phyloP scores from a whole-genome alignment of 2,113 vertebrate species.

The Pachycephala philippinensis region DNA sequence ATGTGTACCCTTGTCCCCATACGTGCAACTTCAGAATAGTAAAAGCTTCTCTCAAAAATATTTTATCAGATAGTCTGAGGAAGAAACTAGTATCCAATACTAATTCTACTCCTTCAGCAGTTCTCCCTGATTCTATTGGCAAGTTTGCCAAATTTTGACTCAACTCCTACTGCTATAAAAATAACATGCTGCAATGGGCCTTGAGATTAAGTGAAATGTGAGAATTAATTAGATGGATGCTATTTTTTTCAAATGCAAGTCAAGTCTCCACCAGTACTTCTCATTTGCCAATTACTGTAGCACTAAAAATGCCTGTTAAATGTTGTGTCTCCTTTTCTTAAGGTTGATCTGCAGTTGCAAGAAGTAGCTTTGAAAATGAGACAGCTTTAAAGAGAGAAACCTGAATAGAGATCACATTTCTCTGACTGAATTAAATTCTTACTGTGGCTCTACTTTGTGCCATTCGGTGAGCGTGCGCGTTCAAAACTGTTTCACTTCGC shows the following conservation, averaged over 20 bases:
- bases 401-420: neutral
- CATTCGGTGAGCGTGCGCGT: accelerated
- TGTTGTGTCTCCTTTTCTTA: neutral
- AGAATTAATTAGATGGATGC: neutral
- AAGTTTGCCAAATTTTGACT: neutral
- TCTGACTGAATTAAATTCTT: constrained; percentile 8
- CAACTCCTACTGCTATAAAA: neutral
- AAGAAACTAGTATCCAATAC: neutral
- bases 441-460: neutral
- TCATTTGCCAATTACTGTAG: neutral
- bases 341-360: neutral
- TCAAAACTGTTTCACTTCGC: neutral
- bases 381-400: neutral
- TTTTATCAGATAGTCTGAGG: neutral
- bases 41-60: neutral
- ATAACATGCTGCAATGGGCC: neutral
- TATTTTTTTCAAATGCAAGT: neutral
- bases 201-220: neutral
- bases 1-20: accelerated
- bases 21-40: neutral
- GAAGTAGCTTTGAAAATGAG: constrained; percentile 14
- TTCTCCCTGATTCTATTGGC: neutral
- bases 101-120: neutral
- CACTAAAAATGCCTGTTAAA: neutral
- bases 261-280: neutral